Conservation (phyloP, 2,113 vertebrate species). For the Eidolon helvum region DNA sequence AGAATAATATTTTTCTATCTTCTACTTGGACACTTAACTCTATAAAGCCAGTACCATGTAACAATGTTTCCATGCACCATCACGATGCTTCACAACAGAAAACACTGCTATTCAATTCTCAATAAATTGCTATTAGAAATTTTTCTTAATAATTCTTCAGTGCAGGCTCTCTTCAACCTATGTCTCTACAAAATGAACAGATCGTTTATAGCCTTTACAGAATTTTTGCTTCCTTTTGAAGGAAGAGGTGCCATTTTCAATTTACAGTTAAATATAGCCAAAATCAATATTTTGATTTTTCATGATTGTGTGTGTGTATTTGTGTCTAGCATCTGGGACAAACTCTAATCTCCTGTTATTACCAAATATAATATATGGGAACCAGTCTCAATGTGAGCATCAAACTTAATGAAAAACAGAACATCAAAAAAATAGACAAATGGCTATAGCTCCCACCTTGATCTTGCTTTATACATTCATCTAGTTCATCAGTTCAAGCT, state of each 20-base stretch:
- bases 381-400: neutral
- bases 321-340: neutral
- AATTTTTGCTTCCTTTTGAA: neutral
- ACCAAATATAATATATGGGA: neutral
- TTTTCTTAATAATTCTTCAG: neutral
- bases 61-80: neutral
- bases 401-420: neutral
- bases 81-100: neutral
- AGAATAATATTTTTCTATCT: neutral
- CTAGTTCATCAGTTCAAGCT: neutral
- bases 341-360: neutral
- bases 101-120: neutral
- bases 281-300: neutral
- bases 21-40: neutral
- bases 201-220: neutral
- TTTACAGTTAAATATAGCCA: neutral
- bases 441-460: neutral
- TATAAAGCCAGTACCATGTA: neutral
- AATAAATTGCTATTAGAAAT: neutral
- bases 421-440: neutral
- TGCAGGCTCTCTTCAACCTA: neutral
- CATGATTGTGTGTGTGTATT: neutral
- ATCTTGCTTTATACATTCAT: neutral
- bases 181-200: neutral
- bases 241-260: neutral